A percentile compares a stretch with the other conserved stretches of the same genome.
Conservation (phyloP, 2,113 vertebrate genomes). For the Coreoperca whiteheadi region DNA sequence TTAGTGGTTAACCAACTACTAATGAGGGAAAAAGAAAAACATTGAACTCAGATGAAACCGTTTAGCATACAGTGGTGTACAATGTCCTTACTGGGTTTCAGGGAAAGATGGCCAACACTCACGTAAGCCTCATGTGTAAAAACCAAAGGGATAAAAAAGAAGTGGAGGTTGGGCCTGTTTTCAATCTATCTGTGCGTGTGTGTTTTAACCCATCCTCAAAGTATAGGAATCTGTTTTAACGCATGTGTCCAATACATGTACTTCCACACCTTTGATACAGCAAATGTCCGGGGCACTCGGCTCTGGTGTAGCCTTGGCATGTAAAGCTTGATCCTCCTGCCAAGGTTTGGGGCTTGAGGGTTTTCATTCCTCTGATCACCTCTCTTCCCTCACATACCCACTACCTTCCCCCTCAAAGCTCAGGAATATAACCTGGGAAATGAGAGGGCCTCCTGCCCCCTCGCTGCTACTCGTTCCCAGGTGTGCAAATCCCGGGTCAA, state of each 20-base stretch:
- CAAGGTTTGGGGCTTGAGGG: conserved; percentile 72
- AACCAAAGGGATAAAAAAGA: conserved; percentile 59
- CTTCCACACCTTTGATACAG: conserved; percentile 65
- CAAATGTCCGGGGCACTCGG: conserved; percentile 46
- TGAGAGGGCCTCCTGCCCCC: conserved; percentile 82
- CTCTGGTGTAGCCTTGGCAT: conserved; percentile 70
- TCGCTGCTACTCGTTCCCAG: conserved; percentile 81
- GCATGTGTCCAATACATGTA: conserved; percentile 34
- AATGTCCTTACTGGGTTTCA: conserved; percentile 72
- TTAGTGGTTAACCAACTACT: conserved; percentile 85
- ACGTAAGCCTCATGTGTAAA: conserved; percentile 71
- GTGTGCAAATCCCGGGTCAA: conserved; percentile 83
- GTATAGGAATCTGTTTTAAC: conserved; percentile 43
- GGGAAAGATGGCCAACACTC: conserved; percentile 72
- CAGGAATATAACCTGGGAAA: conserved; percentile 85
- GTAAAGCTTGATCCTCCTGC: conserved; percentile 63
- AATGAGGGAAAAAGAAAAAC: conserved; percentile 84
- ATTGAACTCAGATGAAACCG: conserved; percentile 79
- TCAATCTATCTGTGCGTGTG: conserved; percentile 58
- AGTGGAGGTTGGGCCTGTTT: conserved; percentile 57
- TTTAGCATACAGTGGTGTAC: conserved; percentile 73
- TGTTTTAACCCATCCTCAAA: conserved; percentile 40
- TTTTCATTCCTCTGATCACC: conserved; percentile 68
- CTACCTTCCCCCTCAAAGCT: conserved; percentile 73
- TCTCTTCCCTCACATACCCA: conserved; percentile 73